Conservation (phyloP, 2,113 vertebrate genomes). For the Ochotona princeps region DNA sequence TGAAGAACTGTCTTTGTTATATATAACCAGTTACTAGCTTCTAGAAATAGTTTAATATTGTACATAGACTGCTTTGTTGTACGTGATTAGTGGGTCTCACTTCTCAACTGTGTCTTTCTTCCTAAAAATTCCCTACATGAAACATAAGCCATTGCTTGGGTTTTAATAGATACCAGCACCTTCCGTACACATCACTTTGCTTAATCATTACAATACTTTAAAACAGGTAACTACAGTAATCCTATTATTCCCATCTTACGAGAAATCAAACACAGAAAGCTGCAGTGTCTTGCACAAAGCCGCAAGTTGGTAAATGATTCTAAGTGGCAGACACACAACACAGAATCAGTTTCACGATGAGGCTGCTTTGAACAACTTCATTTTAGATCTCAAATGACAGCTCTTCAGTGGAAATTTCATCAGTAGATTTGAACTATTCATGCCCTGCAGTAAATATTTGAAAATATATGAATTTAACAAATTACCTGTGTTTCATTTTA, state of each 20-base stretch:
- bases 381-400: neutral
- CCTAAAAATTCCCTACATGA: neutral
- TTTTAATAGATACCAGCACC: constrained; percentile 21
- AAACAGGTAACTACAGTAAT: neutral
- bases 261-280: neutral
- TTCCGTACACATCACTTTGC: constrained; percentile 27
- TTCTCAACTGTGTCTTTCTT: neutral
- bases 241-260: neutral
- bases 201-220: constrained; percentile 27
- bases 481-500: constrained; percentile 59
- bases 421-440: constrained; percentile 3
- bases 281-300: neutral
- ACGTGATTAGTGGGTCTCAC: neutral
- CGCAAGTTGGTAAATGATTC: neutral
- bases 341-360: neutral
- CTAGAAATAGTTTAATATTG: neutral
- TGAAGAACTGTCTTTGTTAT: neutral
- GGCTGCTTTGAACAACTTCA: neutral
- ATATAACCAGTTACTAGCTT: neutral
- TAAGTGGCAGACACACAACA: neutral
- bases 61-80: neutral
- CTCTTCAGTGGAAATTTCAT: neutral
- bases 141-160: neutral
- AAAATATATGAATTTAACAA: constrained; percentile 10
- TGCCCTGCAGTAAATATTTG: neutral